phyloP scores from a whole-genome alignment of 2,888 invertebrate genomes.

The Nomada ferruginata region DNA sequence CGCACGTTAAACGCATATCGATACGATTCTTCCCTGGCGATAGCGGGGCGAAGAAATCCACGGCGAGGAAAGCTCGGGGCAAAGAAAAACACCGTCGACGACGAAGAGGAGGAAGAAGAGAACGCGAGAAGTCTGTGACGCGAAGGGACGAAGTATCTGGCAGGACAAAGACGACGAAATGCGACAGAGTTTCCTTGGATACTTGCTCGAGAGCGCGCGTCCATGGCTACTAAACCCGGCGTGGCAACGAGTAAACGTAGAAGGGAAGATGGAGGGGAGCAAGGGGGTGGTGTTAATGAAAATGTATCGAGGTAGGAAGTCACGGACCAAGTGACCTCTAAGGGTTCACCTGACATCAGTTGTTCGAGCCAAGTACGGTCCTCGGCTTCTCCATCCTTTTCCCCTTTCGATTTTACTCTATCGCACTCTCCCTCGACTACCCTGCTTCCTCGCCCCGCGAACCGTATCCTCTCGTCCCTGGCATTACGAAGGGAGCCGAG shows the following conservation, averaged over 20 bases:
- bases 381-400: conserved; percentile 37
- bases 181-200: conserved; percentile 49
- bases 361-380: conserved; percentile 58
- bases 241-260: conserved; percentile 19
- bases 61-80: conserved; percentile 24
- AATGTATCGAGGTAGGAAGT: conserved; percentile 75
- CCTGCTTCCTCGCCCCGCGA: conserved; percentile 2
- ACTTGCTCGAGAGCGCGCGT: conserved; percentile 9
- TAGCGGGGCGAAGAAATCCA: conserved; percentile 29
- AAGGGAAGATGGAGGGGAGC: neutral
- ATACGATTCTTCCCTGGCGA: conserved; percentile 36
- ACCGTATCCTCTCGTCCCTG: conserved; percentile 50
- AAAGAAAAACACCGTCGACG: conserved; percentile 23
- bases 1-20: conserved; percentile 47
- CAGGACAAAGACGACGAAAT: neutral
- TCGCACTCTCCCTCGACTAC: conserved; percentile 39
- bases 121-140: neutral
- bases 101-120: neutral
- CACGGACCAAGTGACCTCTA: conserved; percentile 63
- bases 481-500: conserved; percentile 60
- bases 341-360: conserved; percentile 63
- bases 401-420: conserved; percentile 32
- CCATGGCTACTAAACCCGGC: conserved; percentile 45
- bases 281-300: conserved; percentile 72
- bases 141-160: neutral